Base-by-base conservation (phyloP, 2,888 invertebrate genomes). In the Rapana venosa region DNA sequence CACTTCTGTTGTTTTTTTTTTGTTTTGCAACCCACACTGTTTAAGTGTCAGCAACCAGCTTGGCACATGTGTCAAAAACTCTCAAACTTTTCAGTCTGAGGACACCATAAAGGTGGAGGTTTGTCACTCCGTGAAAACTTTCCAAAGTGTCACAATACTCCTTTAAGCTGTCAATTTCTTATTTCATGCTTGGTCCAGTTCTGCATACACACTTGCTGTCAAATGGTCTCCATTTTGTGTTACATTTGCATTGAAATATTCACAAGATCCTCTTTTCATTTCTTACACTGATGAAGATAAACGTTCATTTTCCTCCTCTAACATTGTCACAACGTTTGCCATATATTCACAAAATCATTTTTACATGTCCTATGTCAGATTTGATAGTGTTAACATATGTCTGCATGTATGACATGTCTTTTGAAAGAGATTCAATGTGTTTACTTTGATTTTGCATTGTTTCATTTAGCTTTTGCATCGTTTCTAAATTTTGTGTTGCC, bases 81-180 rank as follows among this genome's bases (percentile, higher is more conserved):
- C 26, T 70, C 70, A 26, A 22, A 70, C 26, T 70, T 20, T 70
- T 70, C 70, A 70, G 70, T 70, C 70, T 70, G 70, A 26, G 70
- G 70, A 70, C 20, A 26, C 35, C 20, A n/a, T 47, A 56, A 84
- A 89, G 26, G 32, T 74, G 32, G 35, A 89, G 74, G 85, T 58
- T n/a, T 30, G 74, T 85, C 26, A n/a, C 47, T 74, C 77, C 85
- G 70, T 32, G 61, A 35, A 15, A 17, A 30, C 89, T 85, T 8
- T 66, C 74, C 6, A 85, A 32, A 35, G 84, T 85, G 74, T 84
- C 77, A 30, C 56, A 30, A 36, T 83, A 35, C 11, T 84, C 58
- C 30, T n/a, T 22, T 4, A 26, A 26, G n/a, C 22, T 26, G 70
- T 70, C 70, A 26, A 70, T 15, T 70, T 70, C 70, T 17, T 20